A percentile compares a stretch with the other conserved stretches of the same genome.
Conservation (phyloP, 2,888 invertebrate species). For the Euproctis similis region DNA sequence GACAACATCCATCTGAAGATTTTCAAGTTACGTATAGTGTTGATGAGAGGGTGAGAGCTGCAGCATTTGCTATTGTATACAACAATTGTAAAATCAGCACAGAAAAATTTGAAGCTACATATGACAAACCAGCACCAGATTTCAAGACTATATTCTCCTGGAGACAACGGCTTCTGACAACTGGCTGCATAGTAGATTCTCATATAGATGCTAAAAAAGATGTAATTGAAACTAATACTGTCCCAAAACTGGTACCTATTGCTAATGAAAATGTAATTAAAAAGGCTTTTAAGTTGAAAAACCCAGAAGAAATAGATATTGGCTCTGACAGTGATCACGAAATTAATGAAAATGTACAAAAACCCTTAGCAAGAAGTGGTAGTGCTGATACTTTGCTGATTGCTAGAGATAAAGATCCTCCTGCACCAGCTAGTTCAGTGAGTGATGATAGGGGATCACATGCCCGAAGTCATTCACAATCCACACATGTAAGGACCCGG, state of each 20-base stretch:
- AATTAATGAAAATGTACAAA: conserved; percentile 17
- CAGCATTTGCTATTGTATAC: conserved; percentile 61
- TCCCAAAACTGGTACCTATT: conserved; percentile 1
- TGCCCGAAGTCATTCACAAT: conserved; percentile 38
- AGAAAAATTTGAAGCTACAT: conserved; percentile 53
- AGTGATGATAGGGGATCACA: conserved; percentile 39
- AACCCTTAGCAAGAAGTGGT: conserved; percentile 34
- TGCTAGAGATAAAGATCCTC: conserved; percentile 29
- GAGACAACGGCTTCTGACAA: conserved; percentile 53
- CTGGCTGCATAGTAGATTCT: conserved; percentile 60
- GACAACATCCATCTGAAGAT: conserved; percentile 44
- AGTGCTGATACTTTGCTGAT: conserved; percentile 56
- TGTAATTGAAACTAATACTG: conserved; percentile 8
- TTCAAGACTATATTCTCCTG: conserved; percentile 66
- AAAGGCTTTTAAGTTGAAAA: conserved; percentile 32
- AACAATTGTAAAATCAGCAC: conserved; percentile 64
- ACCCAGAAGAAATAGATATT: conserved; percentile 61
- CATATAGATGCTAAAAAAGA: conserved; percentile 35
- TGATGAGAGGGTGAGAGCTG: conserved; percentile 56
- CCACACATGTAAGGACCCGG: conserved; percentile 34
- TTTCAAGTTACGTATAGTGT: conserved; percentile 56
- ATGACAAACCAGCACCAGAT: conserved; percentile 67
- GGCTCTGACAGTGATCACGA: conserved; percentile 51
- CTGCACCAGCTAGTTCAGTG: conserved; percentile 29
- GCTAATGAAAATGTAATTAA: conserved; percentile 14